Evolutionary conservation across 2,797 vertebrate genomes (phyloP), one percentile per base, ranked within the genome.

Genomic region (Pseudochirops cupreus): DNA sequence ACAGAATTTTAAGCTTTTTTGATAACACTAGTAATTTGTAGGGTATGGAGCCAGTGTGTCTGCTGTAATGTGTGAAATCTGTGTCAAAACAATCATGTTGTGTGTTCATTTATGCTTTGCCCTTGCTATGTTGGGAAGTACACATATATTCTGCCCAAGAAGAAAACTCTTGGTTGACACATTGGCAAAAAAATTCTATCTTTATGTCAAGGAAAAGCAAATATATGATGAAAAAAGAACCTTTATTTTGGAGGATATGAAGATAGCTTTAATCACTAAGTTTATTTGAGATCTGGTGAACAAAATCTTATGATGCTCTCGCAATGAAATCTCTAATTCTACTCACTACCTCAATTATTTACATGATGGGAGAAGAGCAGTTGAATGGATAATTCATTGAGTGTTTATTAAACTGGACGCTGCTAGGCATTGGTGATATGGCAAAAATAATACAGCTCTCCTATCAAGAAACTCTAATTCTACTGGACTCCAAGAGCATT

Each of bases 101-200:
- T 93, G 55, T 90, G 92, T 94, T 95, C n/a, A 92, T 95, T 93
- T 94, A 89, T 56, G 2, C 16, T 92, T 96, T 96, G 39, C 52
- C 53, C n/a, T 90, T 87, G 12, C 90, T 94, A 92, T 46, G 87
- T 39, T 89, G 67, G 56, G 82, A 97, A 95, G 62, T 21, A 46
- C n/a, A 74, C 6, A n/a, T 92, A 89, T 62, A 95, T 95, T 96
- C 24, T 91, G 29, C 21, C 46, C 1, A 53, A 74, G 50, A 92
- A 94, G 57, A 95, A 95, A 95, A 94, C 94, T 87, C 18, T 93
- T 93, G 56, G 21, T 92, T 97, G 90, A 24, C 29, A 95, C 2
- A 89, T 33, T 29, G 52, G 13, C 92, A 92, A 91, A 90, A 67
- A 94, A 89, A 31, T 91, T 94, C 26, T 89, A 33, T 56, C 28